A percentile compares a stretch with the other conserved stretches of the same genome.
Conservation (phyloP, 2,113 vertebrate species). For the Chaenogobius annularis region DNA sequence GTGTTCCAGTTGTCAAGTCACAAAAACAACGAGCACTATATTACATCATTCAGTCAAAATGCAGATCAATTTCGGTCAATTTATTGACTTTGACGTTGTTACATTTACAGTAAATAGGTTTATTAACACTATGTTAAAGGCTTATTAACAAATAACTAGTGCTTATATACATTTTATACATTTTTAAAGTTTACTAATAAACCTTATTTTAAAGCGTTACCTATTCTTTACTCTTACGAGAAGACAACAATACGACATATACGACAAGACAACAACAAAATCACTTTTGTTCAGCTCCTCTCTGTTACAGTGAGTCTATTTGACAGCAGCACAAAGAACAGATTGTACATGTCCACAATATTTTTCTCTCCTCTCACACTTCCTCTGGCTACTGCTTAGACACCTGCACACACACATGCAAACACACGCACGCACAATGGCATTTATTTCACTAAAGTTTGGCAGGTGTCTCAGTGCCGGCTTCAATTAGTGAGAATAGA, state of each 20-base stretch:
- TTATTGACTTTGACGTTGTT: too few species aligned
- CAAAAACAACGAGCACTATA: too few species aligned
- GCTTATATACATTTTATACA: too few species aligned
- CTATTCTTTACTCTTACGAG: too few species aligned
- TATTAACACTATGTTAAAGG: too few species aligned
- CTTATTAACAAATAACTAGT: too few species aligned
- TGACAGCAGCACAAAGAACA: slow-evolving; percentile 42
- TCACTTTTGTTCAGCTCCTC: slow-evolving; percentile 40
- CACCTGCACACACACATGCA: slow-evolving; percentile 18
- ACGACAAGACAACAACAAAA: neutral
- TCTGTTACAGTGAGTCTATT: slow-evolving; percentile 41
- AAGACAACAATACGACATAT: neutral
- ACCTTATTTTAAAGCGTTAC: too few species aligned
- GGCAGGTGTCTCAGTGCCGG: slow-evolving; percentile 58
- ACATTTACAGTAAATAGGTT: too few species aligned
- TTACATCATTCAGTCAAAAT: too few species aligned
- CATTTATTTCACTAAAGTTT: slow-evolving; percentile 53
- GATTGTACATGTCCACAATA: slow-evolving; percentile 31
- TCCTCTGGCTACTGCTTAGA: slow-evolving; percentile 14
- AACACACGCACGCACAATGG: neutral
- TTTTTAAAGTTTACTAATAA: too few species aligned
- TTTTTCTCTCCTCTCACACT: slow-evolving; percentile 22
- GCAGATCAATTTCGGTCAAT: too few species aligned
- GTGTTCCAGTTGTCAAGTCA: too few species aligned
- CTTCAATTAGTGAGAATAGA: slow-evolving; percentile 44